Evolutionary conservation across 2,888 invertebrate species (phyloP).

Genomic region (Oasisia sp.): DNA sequence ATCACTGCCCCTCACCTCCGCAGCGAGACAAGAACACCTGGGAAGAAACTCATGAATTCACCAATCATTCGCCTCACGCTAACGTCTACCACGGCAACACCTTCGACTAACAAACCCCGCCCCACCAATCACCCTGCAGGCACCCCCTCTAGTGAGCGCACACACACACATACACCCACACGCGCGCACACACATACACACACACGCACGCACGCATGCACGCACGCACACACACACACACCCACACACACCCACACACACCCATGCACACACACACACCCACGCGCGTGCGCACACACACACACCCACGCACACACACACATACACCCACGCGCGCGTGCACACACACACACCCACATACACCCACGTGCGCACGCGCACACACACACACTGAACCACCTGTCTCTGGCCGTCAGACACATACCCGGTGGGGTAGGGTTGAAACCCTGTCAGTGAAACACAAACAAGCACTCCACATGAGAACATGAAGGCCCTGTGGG

Average conservation of each 20-base stretch:
- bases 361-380: neutral
- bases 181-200: too few species aligned
- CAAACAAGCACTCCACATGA: neutral
- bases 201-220: neutral
- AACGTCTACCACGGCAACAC: neutral
- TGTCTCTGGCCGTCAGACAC: neutral
- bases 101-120: slow-evolving; percentile 5
- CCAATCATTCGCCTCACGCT: neutral
- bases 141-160: neutral
- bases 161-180: neutral
- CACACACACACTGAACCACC: neutral
- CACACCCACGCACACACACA: neutral
- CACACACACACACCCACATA: neutral
- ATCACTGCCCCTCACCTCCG: neutral
- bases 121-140: neutral
- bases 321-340: neutral
- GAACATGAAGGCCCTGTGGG: neutral
- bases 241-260: neutral
- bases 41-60: neutral
- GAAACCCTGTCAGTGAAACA: neutral
- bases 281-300: neutral
- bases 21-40: neutral
- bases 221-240: neutral
- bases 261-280: neutral
- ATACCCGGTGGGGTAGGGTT: neutral